Base-by-base conservation (phyloP, 1,140 invertebrate genomes). In the Brachionus rotundiformis region DNA sequence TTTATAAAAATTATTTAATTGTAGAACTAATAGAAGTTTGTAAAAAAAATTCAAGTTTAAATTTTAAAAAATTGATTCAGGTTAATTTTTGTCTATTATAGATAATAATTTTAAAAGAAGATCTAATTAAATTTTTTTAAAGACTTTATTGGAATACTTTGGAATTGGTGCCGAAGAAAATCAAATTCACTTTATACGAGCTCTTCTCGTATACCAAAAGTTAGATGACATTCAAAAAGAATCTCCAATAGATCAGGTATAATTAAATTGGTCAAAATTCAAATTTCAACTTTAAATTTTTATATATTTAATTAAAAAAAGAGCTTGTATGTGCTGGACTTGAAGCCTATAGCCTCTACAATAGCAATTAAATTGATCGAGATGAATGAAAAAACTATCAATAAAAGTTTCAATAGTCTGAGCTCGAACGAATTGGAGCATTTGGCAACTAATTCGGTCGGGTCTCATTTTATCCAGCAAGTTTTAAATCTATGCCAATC, bases 381-480 rank as follows among this genome's bases (percentile, higher is more conserved):
- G 13, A 16, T 10, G 3, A 27, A 79, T 33, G 76, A 79, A 23
- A 79, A 79, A 31, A 79, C 23, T n/a, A 59, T 63, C 6, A 79
- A 33, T 33, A 79, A 79, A 63, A 79, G 76, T 59, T 79, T 79
- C 4, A 59, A 79, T 59, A 79, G 76, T 16, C 41, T 79, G n/a
- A 79, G 23, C 10, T 79, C 76, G n/a, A 79, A 79, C 27, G 76
- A 79, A 79, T 16, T 79, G 23, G 76, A 79, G 16, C 25, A 59
- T 39, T 79, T 79, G 29, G 31, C 31, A 10, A 79, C 76, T 23
- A 79, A 79, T 79, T 59, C 47, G 1, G 76, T 79, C 11, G 76
- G 76, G 6, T 79, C 76, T 3, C 76, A 79, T 27, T 79, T 54
- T 54, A 16, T 79, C 0, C 47, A 79, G 47, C 29, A 54, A 59